phyloP scores from a whole-genome alignment of 2,113 vertebrate genomes.

The Sterrhoptilus dennistouni region DNA sequence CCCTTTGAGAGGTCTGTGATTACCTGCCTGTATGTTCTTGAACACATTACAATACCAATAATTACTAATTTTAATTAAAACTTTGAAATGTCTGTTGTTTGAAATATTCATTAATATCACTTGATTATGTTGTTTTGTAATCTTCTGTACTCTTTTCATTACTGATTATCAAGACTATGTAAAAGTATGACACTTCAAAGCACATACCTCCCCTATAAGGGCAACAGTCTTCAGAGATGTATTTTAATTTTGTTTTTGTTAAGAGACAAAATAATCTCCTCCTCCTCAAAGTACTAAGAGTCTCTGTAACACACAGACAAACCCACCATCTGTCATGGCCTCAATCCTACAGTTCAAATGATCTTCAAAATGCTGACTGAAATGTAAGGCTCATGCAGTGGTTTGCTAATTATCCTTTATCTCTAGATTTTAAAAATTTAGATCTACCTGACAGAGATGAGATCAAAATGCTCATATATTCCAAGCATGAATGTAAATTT shows the following conservation, averaged over 20 bases:
- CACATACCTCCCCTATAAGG: neutral
- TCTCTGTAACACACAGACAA: neutral
- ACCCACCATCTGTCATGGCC: neutral
- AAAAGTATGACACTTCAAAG: slow-evolving; percentile 48
- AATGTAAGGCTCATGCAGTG: neutral
- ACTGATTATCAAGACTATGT: slow-evolving; percentile 61
- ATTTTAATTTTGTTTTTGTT: slow-evolving; percentile 45
- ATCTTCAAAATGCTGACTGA: neutral
- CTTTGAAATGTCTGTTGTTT: slow-evolving; percentile 69
- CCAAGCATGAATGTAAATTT: neutral
- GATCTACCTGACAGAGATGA: neutral
- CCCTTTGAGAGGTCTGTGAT: slow-evolving; percentile 72
- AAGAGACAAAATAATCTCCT: neutral
- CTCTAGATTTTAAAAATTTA: neutral
- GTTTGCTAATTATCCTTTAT: neutral
- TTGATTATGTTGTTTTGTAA: slow-evolving; percentile 76
- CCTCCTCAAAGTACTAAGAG: neutral
- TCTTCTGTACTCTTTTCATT: slow-evolving; percentile 59
- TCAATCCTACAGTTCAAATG: neutral
- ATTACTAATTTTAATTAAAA: slow-evolving; percentile 79
- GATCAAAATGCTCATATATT: neutral
- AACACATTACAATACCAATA: slow-evolving; percentile 75
- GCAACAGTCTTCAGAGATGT: neutral
- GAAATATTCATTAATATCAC: slow-evolving; percentile 75
- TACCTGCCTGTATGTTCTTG: slow-evolving; percentile 64